phyloP scores from a whole-genome alignment of 2,113 vertebrate species.

The Gavia stellata region DNA sequence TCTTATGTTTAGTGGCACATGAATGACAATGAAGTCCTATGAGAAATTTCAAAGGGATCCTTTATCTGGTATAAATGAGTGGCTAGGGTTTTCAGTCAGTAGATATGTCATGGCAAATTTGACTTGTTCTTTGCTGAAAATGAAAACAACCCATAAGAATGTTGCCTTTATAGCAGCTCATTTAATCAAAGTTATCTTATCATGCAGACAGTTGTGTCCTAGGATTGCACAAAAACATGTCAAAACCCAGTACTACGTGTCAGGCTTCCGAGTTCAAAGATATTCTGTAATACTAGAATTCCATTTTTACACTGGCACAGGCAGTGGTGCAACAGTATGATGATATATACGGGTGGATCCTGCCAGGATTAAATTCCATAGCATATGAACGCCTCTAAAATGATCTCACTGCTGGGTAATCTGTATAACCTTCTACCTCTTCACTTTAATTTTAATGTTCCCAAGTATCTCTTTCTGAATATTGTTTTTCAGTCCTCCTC shows the following conservation, averaged over 20 bases:
- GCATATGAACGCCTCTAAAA: neutral
- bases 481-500: neutral
- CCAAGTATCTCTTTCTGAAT: neutral
- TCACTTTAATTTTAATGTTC: neutral
- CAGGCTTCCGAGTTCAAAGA: neutral
- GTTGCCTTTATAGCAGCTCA: neutral
- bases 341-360: neutral
- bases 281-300: neutral
- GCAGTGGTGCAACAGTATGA: neutral
- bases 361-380: constrained; percentile 18
- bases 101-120: neutral
- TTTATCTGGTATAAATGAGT: neutral
- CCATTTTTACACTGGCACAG: neutral
- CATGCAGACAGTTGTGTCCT: neutral
- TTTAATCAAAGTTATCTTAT: constrained; percentile 5
- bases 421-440: neutral
- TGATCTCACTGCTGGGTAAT: neutral
- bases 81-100: neutral
- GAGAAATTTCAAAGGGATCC: neutral
- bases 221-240: neutral
- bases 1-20: neutral
- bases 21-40: neutral
- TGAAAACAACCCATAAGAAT: neutral
- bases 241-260: neutral
- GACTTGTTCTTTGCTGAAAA: neutral